These are phyloP conservation scores for Ctena decussata DNA, from an alignment of 2,888 invertebrate genomes.

Conservation along the genomic window DNA sequence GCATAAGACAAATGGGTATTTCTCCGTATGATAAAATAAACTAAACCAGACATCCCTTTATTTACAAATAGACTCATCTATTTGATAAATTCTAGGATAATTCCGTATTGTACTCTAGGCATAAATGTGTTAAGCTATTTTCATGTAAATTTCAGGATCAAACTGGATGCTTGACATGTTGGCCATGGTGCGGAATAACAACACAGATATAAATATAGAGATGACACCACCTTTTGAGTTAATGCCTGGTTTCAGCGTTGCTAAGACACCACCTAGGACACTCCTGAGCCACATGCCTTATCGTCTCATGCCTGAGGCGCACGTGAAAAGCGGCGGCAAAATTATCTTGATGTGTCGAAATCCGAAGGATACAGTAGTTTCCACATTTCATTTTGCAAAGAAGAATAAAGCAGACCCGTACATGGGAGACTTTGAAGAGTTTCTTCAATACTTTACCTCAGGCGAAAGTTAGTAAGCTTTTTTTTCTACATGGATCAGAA, in stretches of 20 bases:
- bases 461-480: not conserved
- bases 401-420: not conserved
- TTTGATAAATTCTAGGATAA: too few species aligned
- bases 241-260: not conserved
- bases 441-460: not conserved
- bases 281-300: not conserved
- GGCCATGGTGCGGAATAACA: not conserved
- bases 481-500: too few species aligned
- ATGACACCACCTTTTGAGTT: not conserved
- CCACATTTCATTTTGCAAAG: not conserved
- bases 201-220: not conserved
- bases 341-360: not conserved
- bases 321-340: not conserved
- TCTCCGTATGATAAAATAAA: too few species aligned
- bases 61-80: too few species aligned
- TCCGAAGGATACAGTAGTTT: not conserved
- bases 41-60: too few species aligned
- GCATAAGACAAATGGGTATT: too few species aligned
- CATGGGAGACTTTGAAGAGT: not conserved
- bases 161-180: conserved; percentile 9
- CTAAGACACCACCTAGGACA: not conserved
- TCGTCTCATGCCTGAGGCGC: not conserved
- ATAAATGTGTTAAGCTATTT: too few species aligned
- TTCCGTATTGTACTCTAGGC: too few species aligned
- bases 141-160: not conserved